A percentile compares a stretch with the other conserved stretches of the same genome.
Evolutionary conservation across 2,797 vertebrate genomes (phyloP).

Genomic region (Tolypeutes matacus): DNA sequence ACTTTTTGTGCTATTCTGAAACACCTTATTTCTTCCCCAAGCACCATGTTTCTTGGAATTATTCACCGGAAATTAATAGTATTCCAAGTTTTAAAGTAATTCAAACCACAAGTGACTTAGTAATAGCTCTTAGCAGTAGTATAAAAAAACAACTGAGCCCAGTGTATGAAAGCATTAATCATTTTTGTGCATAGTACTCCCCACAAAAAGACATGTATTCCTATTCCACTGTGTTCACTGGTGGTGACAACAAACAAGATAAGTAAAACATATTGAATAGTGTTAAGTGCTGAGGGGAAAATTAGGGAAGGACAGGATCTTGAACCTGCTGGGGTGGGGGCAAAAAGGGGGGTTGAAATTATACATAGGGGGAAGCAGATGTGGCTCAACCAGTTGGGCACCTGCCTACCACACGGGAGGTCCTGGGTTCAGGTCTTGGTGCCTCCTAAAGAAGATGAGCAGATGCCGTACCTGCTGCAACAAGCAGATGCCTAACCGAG

Average conservation of each 20-base stretch:
- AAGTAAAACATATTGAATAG: background rate
- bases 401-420: too few relatives aligned
- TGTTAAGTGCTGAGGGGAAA: background rate
- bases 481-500: too few relatives aligned
- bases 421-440: too few relatives aligned
- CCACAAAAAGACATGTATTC: background rate
- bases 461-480: too few relatives aligned
- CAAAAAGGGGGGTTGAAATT: background rate
- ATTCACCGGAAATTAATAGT: slow-evolving; percentile 72
- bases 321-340: background rate
- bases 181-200: accelerated
- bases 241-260: background rate
- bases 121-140: background rate
- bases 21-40: slow-evolving; percentile 69
- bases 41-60: slow-evolving; percentile 73
- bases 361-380: too few relatives aligned
- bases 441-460: too few relatives aligned
- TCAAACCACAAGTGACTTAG: slow-evolving; percentile 70
- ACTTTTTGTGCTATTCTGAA: slow-evolving; percentile 59
- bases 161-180: slow-evolving; percentile 53
- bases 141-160: background rate
- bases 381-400: too few relatives aligned
- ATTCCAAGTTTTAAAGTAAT: slow-evolving; percentile 64
- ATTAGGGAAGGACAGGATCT: background rate
- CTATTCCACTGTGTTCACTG: background rate